Base-by-base conservation (phyloP, 2,113 vertebrate genomes). In the Lasiurus borealis region DNA sequence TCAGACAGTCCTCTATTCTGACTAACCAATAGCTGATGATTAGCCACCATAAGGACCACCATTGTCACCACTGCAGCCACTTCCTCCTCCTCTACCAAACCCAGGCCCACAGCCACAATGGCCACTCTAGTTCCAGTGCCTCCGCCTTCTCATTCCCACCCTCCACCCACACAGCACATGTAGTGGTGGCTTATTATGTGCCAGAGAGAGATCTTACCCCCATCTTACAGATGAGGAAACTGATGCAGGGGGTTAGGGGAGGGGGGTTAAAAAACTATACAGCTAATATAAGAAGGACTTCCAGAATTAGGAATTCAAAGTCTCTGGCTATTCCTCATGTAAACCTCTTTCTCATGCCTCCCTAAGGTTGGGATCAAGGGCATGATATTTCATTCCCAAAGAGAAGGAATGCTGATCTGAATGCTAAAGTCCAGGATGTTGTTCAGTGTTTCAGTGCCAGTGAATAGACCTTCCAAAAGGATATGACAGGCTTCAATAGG, bases 401-500 rank as follows among this genome's bases (percentile, higher is more conserved):
- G 31, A 85, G 40, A 31, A 85, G 1, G n/a, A 19, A 64, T 6
- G 14, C 14, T 16, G 31, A 25, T 25, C 40, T 52, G 15, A 12
- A 48, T 29, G 12, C 31, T 64, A 34, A 59, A 21, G 16, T 66
- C 13, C 14, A 77, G 21, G 44, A 29, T n/a, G 25, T 18, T 3
- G 0, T 12, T 40, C 23, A 36, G 8, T 6, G 8, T 14, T 14
- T 46, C n/a, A 18, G 23, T 3, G 3, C 8, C 23, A 78, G n/a
- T 8, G 25, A 46, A n/a, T 2, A 8, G 50, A n/a, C 7, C 11
- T 71, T 64, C 73, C 66, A 57, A 69, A 73, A 46, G 29, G 29
- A 50, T 9, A 21, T 31, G 16, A 23, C 3, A 25, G 31, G 29
- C 48, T 72, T 4, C 31, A n/a, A 44, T 44, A 6, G 15, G 68